These are phyloP conservation scores for Cerastis leucographa DNA, from an alignment of 2,888 invertebrate species.

Conservation along the genomic window DNA sequence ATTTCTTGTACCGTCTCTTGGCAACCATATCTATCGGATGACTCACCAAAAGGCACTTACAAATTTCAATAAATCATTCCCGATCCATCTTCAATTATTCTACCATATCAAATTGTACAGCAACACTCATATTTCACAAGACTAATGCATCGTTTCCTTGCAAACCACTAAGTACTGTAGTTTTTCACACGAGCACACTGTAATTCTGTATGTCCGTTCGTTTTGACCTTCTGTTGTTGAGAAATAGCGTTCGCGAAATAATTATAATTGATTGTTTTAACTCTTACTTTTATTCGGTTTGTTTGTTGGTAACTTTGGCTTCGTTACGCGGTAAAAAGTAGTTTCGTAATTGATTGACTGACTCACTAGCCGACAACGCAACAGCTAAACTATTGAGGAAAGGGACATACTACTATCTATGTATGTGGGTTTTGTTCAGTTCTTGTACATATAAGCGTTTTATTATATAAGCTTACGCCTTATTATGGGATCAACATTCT, in stretches of 20 bases:
- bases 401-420: neutral
- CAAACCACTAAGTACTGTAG: constrained; percentile 59
- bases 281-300: constrained; percentile 66
- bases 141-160: constrained; percentile 73
- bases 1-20: neutral
- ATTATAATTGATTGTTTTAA: constrained; percentile 63
- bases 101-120: constrained; percentile 22
- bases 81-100: constrained; percentile 29
- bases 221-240: constrained; percentile 62
- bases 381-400: neutral
- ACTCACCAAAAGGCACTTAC: neutral
- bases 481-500: neutral
- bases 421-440: neutral
- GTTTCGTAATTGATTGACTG: neutral
- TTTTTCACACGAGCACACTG: constrained; percentile 80
- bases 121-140: constrained; percentile 71
- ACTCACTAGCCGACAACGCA: neutral
- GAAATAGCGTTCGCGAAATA: constrained; percentile 59
- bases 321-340: neutral
- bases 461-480: neutral
- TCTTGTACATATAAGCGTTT: neutral
- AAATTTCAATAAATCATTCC: neutral
- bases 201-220: constrained; percentile 78
- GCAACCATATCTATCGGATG: neutral
- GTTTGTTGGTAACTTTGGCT: constrained; percentile 28